Conservation (phyloP, 1,140 invertebrate genomes). For the Drosophila nikananu region DNA sequence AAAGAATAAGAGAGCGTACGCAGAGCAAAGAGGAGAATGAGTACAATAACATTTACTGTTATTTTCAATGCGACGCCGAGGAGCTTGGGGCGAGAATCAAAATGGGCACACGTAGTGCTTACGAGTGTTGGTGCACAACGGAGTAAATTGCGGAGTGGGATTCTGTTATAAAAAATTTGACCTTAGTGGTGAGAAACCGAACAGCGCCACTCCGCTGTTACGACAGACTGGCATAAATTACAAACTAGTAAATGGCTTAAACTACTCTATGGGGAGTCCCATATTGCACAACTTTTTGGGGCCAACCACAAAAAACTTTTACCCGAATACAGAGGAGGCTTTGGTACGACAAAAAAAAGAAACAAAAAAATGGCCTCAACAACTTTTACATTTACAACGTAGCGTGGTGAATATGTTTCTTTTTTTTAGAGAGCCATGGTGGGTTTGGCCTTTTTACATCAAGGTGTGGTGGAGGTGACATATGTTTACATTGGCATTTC, state of each 20-base stretch:
- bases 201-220: constrained; percentile 17
- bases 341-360: constrained; percentile 3
- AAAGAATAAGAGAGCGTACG: constrained; percentile 6
- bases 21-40: constrained; percentile 34
- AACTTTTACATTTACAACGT: constrained; percentile 65
- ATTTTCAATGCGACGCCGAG: constrained; percentile 56
- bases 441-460: constrained; percentile 22
- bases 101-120: constrained; percentile 51
- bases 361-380: constrained; percentile 37
- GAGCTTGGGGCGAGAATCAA: constrained; percentile 39
- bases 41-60: constrained; percentile 66
- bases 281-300: constrained; percentile 36
- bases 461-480: constrained; percentile 20
- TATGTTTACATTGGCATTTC: constrained; percentile 36
- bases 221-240: constrained; percentile 26
- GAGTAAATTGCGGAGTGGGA: constrained; percentile 7
- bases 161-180: constrained; percentile 61
- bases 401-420: constrained; percentile 50
- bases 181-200: constrained; percentile 53
- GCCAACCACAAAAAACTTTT: constrained; percentile 20
- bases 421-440: constrained; percentile 38
- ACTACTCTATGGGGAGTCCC: constrained; percentile 7
- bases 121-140: constrained; percentile 2
- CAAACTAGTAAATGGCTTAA: constrained; percentile 40
- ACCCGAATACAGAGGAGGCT: constrained; percentile 19